Base-by-base conservation (phyloP, 2,797 vertebrate genomes). In the Malurus leucopterus region DNA sequence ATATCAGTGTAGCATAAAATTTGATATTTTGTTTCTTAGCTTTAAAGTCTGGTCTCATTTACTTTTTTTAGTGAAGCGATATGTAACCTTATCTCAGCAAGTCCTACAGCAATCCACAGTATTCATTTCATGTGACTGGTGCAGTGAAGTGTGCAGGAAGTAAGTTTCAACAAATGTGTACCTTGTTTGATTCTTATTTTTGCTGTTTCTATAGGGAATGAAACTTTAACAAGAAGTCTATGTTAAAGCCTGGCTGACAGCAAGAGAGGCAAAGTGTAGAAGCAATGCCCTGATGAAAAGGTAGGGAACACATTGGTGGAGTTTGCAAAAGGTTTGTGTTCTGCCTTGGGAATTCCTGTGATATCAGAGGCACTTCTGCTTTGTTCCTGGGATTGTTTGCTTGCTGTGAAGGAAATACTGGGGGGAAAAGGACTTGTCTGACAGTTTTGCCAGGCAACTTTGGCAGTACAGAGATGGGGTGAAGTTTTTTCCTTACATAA, bases 251-350 rank as follows among this genome's bases (percentile, higher is more conserved):
- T 92, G 91, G 46, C 81, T 73, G 58, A 75, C 70, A 86, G 86
- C 86, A 24, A 41, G 77, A 86, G 57, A 70, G 30, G 20, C 67
- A n/a, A 86, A 93, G 43, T 38, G 36, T 79, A 84, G 90, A 90
- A 92, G 86, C 93, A 90, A 95, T 95, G 95, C 81, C 88, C 86
- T 94, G 95, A 92, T 93, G 74, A 79, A 81, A 94, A 95, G 95
- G 93, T 94, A 94, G 54, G 90, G 70, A 90, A 13, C 17, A 13
- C 19, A 3, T 1, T 41, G 50, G 14, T 22, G 54, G 49, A 29
- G 18, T 46, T 88, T 71, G 43, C 32, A 36, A 27, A 58, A 88
- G 32, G 22, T 8, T 77, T 54, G 7, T 78, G 19, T 50, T 69
- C 58, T 53, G 19, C 49, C 32, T 83, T 55, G 51, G 61, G 84